Percentiles rank a stretch among this genome's conserved stretches.
Evolutionary conservation across 2,113 vertebrate species (phyloP).

Genomic region (Elgaria multicarinata): DNA sequence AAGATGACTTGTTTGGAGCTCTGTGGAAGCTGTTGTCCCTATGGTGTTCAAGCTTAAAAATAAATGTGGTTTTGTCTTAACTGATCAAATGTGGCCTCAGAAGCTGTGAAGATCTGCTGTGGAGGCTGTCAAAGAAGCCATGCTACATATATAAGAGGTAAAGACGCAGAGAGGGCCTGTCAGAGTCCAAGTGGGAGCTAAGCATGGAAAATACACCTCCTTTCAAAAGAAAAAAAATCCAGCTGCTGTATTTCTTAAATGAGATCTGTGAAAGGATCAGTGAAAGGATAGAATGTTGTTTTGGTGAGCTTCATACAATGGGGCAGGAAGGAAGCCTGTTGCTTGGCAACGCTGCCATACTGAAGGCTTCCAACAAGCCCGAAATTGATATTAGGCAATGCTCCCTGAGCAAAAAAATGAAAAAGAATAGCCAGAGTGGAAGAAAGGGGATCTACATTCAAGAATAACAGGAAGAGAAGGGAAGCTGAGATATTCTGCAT

Average conservation of each 20-base stretch:
- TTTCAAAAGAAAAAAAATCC: neutral
- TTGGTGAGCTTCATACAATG: slow-evolving; percentile 57
- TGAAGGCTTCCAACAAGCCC: slow-evolving; percentile 47
- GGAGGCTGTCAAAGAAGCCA: neutral
- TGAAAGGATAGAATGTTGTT: slow-evolving; percentile 35
- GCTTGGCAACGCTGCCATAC: slow-evolving; percentile 34
- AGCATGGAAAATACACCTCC: neutral
- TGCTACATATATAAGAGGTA: neutral
- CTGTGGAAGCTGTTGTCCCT: neutral
- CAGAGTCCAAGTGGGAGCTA: neutral
- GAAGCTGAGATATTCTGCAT: neutral
- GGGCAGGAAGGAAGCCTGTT: slow-evolving; percentile 64
- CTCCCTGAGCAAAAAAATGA: neutral
- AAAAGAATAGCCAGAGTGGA: neutral
- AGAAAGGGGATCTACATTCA: rapidly evolving
- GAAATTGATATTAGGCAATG: slow-evolving; percentile 24
- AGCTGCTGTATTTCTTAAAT: neutral
- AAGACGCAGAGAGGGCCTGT: neutral
- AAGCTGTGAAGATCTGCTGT: neutral
- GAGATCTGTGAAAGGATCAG: too few species aligned
- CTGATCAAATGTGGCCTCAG: neutral
- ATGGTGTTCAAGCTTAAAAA: neutral
- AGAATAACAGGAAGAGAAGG: neutral
- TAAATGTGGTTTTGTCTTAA: neutral
- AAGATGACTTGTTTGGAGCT: neutral